Evolutionary conservation across 1,140 invertebrate species (phyloP), one percentile per base, ranked within the genome.

Genomic region (Dolichoris vasculosae): DNA sequence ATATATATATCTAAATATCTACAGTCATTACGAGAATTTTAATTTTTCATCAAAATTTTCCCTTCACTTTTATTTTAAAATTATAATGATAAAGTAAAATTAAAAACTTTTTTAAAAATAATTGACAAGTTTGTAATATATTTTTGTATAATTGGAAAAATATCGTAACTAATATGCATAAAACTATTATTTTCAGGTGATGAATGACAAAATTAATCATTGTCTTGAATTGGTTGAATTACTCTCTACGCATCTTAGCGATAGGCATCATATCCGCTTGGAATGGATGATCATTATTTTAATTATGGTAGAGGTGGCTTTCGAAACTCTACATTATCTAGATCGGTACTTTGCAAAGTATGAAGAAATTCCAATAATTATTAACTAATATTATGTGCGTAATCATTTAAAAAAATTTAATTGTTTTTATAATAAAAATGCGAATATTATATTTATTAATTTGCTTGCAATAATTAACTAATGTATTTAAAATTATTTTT

Each of bases 241-340:
- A 38, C 91, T 99, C 0, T 97, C 97, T 0, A 95, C 96, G 46
- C 97, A 99, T 94, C 94, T 99, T 20, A 98, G 96, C 86, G 98
- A 99, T 92, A 95, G 96, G 20, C 98, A 99, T 93, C 97, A 98
- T 91, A 95, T 97, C 3, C 94, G 97, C 8, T 94, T 99, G 0
- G 98, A 99, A 93, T 97, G 97, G 97, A 99, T 99, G 97, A 98
- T 99, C 81, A 99, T 99, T 83, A 94, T 97, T 73, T 95, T 99
- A 32, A 99, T 99, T 92, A 96, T 98, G 95, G 96, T 98, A 0
- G 98, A 99, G 94, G 98, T 99, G 55, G 95, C 93, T 64, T 98
- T 99, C 92, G 98, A 98, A 94, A 94, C 95, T 82, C 91, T 98
- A 23, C 98, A 98, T 93, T 97, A 96, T 90, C 89, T 95, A 59